Evolutionary conservation across 2,113 vertebrate species (phyloP), one percentile per base, ranked within the genome.

Genomic region (Colaptes auratus): DNA sequence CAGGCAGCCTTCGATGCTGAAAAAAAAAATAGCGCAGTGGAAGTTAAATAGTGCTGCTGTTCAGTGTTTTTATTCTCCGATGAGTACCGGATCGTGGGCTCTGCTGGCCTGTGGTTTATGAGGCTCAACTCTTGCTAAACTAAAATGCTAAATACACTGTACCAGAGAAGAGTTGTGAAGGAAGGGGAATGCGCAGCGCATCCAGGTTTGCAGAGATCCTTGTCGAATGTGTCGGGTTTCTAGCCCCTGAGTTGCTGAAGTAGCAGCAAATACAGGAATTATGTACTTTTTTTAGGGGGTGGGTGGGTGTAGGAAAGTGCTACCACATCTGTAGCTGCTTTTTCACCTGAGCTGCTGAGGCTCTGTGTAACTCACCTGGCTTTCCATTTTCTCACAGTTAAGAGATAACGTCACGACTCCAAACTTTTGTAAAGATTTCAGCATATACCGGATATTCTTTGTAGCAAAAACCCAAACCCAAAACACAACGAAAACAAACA

Each of bases 121-220:
- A 15, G n/a, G 42, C 44, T 67, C 14, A 1, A 6, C 21, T 23
- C 50, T 1, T 6, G 16, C 16, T 58, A 5, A 2, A 6, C 20
- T 31, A 1, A 19, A n/a, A 1, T 23, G 1, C 9, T 10, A 1
- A 61, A 12, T 4, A 4, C 39, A 1, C 12, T 2, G 3, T 9
- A 28, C 3, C 2, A 1, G 58, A 7, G 39, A 10, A 4, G 55
- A 7, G 33, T 5, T 18, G 6, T 4, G 55, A 27, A 7, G 61
- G 77, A 31, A 27, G 27, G 56, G 33, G 23, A 13, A 14, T 4
- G 50, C 30, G 23, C 39, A 17, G 10, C 12, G 23, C 30, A 1
- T 12, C 20, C 48, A 7, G 61, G 12, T 16, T 35, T 73, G 69
- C 60, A 8, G 67, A 10, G 10, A 1, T 10, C 9, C 12, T 44